phyloP scores from a whole-genome alignment of 2,888 invertebrate species.

The Poecilobothrus nobilitatus region DNA sequence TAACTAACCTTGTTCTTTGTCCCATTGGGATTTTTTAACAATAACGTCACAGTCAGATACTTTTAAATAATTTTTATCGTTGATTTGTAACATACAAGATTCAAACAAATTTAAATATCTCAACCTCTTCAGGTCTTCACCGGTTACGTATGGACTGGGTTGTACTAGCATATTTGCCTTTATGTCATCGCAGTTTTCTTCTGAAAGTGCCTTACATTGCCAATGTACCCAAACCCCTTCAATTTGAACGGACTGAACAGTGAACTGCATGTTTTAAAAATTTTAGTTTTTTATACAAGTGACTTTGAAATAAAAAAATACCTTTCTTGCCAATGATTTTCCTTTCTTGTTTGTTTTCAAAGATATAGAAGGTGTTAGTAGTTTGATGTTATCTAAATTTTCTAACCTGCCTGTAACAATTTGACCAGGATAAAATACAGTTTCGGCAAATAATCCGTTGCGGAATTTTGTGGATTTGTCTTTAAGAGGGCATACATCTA shows the following conservation, averaged over 20 bases:
- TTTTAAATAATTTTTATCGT: conserved; percentile 77
- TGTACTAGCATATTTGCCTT: conserved; percentile 51
- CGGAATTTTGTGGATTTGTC: conserved; percentile 63
- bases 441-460: conserved; percentile 44
- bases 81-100: conserved; percentile 80
- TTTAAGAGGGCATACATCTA: conserved; percentile 60
- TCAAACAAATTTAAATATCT: conserved; percentile 79
- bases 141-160: conserved; percentile 58
- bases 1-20: conserved; percentile 52
- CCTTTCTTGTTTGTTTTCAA: conserved; percentile 57
- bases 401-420: conserved; percentile 65
- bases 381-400: conserved; percentile 67
- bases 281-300: neutral
- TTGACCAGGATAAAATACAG: conserved; percentile 63
- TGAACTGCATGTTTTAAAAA: conserved; percentile 48
- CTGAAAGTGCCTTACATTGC: conserved; percentile 69
- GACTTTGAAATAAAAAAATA: conserved; percentile 24
- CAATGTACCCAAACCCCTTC: conserved; percentile 77
- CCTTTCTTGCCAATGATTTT: conserved; percentile 51
- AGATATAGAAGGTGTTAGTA: conserved; percentile 68
- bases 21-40: conserved; percentile 71
- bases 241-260: conserved; percentile 74
- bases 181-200: conserved; percentile 36
- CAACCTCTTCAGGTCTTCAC: conserved; percentile 71
- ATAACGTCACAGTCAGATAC: conserved; percentile 67